Evolutionary conservation across 1,140 invertebrate species (phyloP), one percentile per base, ranked within the genome.

Genomic region (Cepaea nemoralis): DNA sequence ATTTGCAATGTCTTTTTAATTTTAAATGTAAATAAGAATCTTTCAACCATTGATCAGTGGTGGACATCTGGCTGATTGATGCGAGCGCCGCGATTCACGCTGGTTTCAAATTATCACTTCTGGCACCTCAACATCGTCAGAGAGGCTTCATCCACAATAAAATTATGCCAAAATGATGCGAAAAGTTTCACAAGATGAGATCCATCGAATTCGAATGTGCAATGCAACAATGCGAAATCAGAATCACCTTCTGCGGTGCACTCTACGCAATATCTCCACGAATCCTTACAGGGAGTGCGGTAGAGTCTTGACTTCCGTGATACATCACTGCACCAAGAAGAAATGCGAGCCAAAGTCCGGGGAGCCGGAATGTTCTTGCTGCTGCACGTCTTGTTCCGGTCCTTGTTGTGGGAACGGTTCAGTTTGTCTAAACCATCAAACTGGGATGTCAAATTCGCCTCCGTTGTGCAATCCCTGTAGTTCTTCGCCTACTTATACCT

Each of bases 211-310:
- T 24, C 33, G 69, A 45, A 37, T 24, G 35, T 24, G 40, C 37
- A 71, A 71, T 24, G 69, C 69, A 39, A 8, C 14, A 71, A 71
- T 71, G n/a, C 33, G 69, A 71, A 71, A 71, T 33, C 35, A 71
- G 24, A 71, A 71, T 27, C 69, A 71, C 37, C 22, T 71, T 5
- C 35, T 71, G 35, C 37, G 69, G 2, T 71, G 69, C 19, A 40
- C 69, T 24, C 5, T 71, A 22, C 22, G 40, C 8, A 71, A 71
- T 22, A 37, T 71, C 2, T 27, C 37, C 0, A 5, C 37, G n/a
- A 27, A 71, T 22, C 69, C 69, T 24, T 71, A 71, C 69, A 71
- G 3, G 0, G 69, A 71, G 19, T 71, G 69, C 24, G 24, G 35
- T 6, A 45, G 40, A 39, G 69, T 71, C 3, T 27, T 71, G 19